phyloP scores from a whole-genome alignment of 2,888 invertebrate genomes.

The Clepsis dumicolana region DNA sequence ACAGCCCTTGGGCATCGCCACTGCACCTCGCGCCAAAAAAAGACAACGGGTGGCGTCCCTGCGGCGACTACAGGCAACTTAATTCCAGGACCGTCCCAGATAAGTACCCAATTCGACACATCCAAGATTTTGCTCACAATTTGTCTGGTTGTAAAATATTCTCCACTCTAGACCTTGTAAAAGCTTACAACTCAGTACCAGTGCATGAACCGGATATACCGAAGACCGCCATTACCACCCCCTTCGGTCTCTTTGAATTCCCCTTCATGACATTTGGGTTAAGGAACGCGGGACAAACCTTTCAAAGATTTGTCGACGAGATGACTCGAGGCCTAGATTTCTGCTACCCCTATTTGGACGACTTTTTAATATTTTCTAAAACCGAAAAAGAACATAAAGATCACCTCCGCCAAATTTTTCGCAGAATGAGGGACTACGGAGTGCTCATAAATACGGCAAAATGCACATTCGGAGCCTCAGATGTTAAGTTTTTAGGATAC shows the following conservation, averaged over 20 bases:
- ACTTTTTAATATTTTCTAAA: slow-evolving; percentile 52
- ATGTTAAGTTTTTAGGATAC: slow-evolving; percentile 49
- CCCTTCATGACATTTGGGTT: no score
- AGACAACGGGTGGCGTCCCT: slow-evolving; percentile 39
- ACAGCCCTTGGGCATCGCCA: slow-evolving; percentile 44
- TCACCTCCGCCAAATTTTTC: slow-evolving; percentile 24
- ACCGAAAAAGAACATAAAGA: slow-evolving; percentile 26
- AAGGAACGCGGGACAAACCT: no score
- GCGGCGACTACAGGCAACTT: slow-evolving; percentile 44
- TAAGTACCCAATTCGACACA: slow-evolving; percentile 40
- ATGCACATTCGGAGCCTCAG: slow-evolving; percentile 48
- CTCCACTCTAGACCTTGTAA: slow-evolving; percentile 40
- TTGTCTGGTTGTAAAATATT: slow-evolving; percentile 40
- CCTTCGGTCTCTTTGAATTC: no score
- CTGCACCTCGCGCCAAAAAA: slow-evolving; percentile 33
- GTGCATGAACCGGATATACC: slow-evolving; percentile 53
- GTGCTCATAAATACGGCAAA: slow-evolving; percentile 51
- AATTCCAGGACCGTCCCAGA: slow-evolving; percentile 44
- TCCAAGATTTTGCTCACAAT: slow-evolving; percentile 41
- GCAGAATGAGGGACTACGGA: slow-evolving; percentile 8
- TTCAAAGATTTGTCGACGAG: no score
- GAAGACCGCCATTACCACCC: slow-evolving; percentile 58
- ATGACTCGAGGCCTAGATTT: slow-evolving; percentile 44
- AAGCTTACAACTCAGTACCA: slow-evolving; percentile 63
- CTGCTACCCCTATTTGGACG: slow-evolving; percentile 57